Evolutionary conservation across 2,888 invertebrate species (phyloP).

Genomic region (Ormyrus thymus): DNA sequence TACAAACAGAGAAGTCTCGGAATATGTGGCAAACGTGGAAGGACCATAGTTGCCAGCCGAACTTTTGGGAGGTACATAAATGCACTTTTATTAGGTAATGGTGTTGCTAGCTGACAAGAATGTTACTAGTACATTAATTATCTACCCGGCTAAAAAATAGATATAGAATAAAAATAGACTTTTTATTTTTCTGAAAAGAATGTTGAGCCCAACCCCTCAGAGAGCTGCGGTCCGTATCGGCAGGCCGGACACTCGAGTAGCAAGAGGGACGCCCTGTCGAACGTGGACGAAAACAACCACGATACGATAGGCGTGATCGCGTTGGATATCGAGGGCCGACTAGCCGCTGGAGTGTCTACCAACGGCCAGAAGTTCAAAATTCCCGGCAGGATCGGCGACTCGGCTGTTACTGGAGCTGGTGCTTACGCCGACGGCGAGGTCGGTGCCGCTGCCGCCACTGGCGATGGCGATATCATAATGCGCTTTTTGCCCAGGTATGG

Average conservation of each 20-base stretch:
- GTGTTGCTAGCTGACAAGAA: too few species aligned
- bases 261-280: slow-evolving; percentile 47
- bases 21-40: slow-evolving; percentile 87
- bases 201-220: slow-evolving; percentile 88
- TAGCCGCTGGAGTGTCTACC: slow-evolving; percentile 95
- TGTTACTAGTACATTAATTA: too few species aligned
- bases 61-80: slow-evolving; percentile 88
- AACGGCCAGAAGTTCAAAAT: slow-evolving; percentile 96
- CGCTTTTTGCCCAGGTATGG: slow-evolving; percentile 91
- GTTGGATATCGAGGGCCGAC: slow-evolving; percentile 83
- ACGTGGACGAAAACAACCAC: slow-evolving; percentile 81
- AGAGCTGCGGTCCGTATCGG: slow-evolving; percentile 91
- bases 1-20: slow-evolving; percentile 86
- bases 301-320: slow-evolving; percentile 98
- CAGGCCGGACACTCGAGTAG: slow-evolving; percentile 31
- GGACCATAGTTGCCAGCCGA: slow-evolving; percentile 91
- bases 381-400: slow-evolving; percentile 90
- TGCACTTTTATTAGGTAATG: too few species aligned
- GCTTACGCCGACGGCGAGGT: slow-evolving; percentile 92
- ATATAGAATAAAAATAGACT: neutral
- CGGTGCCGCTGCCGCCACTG: slow-evolving; percentile 91
- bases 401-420: slow-evolving; percentile 94
- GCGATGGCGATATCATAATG: slow-evolving; percentile 99
- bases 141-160: too few species aligned
- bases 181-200: slow-evolving; percentile 77